A percentile compares a stretch with the other conserved stretches of the same genome.
Conservation (phyloP, 2,888 invertebrate genomes). For the Rotaria sp. region DNA sequence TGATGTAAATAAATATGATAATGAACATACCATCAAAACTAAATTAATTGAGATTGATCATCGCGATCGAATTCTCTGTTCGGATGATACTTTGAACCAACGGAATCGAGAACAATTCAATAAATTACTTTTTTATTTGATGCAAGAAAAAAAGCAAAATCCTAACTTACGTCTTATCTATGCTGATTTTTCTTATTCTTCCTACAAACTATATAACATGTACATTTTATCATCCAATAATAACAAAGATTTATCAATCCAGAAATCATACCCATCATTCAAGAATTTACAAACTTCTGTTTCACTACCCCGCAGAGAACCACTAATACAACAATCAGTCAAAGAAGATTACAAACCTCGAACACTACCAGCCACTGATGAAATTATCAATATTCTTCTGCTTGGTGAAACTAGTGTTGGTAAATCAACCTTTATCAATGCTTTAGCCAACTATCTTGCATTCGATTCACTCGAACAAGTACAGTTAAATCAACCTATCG, state of each 20-base stretch:
- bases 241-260: not conserved
- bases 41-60: not conserved
- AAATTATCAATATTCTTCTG: not conserved
- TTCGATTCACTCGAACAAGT: not conserved
- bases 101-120: not conserved
- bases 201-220: not conserved
- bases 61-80: not conserved
- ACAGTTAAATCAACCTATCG: not conserved
- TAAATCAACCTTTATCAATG: not conserved
- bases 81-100: not conserved
- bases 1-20: not conserved
- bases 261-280: too few species aligned
- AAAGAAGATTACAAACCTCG: too few species aligned
- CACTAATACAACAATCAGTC: too few species aligned
- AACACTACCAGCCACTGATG: too few species aligned
- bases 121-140: not conserved
- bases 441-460: not conserved
- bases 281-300: too few species aligned
- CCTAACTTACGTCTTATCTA: not conserved
- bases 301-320: too few species aligned
- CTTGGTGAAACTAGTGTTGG: not conserved
- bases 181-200: constrained; percentile 11
- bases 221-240: not conserved
- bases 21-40: not conserved
- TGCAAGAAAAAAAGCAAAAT: not conserved